Conservation (phyloP, 2,113 vertebrate species). For the Orycteropus afer region DNA sequence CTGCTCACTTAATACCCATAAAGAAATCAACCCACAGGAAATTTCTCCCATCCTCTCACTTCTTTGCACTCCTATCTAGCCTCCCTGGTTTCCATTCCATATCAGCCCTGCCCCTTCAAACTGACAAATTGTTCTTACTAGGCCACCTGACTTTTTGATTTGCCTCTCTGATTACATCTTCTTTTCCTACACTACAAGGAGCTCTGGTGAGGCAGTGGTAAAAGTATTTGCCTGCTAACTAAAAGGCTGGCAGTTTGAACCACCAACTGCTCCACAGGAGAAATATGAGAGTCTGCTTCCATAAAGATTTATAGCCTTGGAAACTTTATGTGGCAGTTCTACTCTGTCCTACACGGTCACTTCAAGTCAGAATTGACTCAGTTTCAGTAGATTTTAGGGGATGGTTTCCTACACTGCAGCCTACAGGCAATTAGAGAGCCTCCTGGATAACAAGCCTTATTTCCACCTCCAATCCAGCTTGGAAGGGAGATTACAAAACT, state of each 20-base stretch:
- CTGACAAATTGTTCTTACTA: background rate
- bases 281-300: too few species aligned
- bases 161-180: background rate
- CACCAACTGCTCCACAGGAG: too few species aligned
- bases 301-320: too few species aligned
- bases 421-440: background rate
- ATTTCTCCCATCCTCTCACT: background rate
- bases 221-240: too few species aligned
- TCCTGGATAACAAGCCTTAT: background rate
- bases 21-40: background rate
- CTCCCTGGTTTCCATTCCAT: background rate
- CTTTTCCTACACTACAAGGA: too few species aligned
- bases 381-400: too few species aligned
- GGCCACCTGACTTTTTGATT: background rate
- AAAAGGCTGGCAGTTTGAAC: too few species aligned
- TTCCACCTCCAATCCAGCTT: background rate
- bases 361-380: too few species aligned
- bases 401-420: background rate
- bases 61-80: background rate
- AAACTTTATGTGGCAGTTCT: too few species aligned
- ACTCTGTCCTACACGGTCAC: too few species aligned
- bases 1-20: background rate
- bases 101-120: background rate
- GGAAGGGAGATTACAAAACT: slow-evolving; percentile 4
- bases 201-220: too few species aligned